Evolutionary conservation across 1,140 invertebrate species (phyloP).

Genomic region (Leucophenga varia): DNA sequence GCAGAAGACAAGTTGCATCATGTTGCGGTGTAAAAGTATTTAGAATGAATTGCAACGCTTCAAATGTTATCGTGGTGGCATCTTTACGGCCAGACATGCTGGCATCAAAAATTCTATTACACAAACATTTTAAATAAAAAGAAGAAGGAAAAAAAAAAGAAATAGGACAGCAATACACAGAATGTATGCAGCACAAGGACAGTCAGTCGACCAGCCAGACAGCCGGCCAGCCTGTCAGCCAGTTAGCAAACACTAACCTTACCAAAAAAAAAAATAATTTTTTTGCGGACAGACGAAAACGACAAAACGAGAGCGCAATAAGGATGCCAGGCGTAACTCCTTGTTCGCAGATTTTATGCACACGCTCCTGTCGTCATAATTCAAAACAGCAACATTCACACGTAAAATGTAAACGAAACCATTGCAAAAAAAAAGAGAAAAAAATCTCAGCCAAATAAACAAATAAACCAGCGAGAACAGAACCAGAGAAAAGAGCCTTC

Average conservation of each 20-base stretch:
- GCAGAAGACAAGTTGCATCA: slow-evolving; percentile 16
- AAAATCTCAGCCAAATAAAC: too few species aligned
- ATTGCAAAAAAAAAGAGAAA: too few species aligned
- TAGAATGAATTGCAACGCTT: too few species aligned
- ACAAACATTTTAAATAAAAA: slow-evolving; percentile 51
- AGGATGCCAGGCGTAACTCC: too few species aligned
- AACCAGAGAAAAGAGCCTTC: too few species aligned
- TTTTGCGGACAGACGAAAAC: too few species aligned
- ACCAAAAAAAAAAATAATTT: slow-evolving; percentile 8
- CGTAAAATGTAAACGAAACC: slow-evolving; percentile 53
- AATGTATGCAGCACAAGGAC: slow-evolving; percentile 13
- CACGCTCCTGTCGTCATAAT: slow-evolving; percentile 48
- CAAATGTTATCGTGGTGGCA: slow-evolving; percentile 52
- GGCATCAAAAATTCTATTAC: slow-evolving; percentile 54
- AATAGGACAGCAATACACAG: slow-evolving; percentile 38
- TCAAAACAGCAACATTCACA: slow-evolving; percentile 53
- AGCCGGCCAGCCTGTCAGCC: slow-evolving; percentile 3
- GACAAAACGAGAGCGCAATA: too few species aligned
- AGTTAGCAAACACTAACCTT: slow-evolving; percentile 12
- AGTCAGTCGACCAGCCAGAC: slow-evolving; percentile 7
- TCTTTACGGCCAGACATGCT: slow-evolving; percentile 48
- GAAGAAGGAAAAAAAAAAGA: too few species aligned
- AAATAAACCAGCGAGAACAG: too few species aligned
- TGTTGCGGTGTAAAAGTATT: too few species aligned
- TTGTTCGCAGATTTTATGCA: too few species aligned